Evolutionary conservation across 2,888 invertebrate genomes (phyloP).

Genomic region (Tethea ocularis): DNA sequence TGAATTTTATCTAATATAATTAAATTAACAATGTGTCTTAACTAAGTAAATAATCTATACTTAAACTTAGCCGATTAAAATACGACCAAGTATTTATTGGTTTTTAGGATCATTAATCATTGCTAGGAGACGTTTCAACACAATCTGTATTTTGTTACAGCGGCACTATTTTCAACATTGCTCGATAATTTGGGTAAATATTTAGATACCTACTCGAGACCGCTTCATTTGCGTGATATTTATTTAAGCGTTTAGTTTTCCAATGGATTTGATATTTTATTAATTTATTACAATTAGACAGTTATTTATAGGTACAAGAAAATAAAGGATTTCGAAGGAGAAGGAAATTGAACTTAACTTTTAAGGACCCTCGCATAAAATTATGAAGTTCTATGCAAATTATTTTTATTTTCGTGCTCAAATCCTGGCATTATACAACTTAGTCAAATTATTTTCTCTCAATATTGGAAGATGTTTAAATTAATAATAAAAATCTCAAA

Average conservation of each 20-base stretch:
- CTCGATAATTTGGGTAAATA: neutral
- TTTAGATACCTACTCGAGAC: neutral
- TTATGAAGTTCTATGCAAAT: too few species aligned
- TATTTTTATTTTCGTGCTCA: too few species aligned
- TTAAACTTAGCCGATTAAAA: neutral
- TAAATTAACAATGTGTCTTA: neutral
- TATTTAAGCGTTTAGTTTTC: neutral
- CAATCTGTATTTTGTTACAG: slow-evolving; percentile 2
- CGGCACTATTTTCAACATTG: neutral
- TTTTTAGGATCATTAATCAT: slow-evolving; percentile 32
- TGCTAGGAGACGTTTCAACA: slow-evolving; percentile 11
- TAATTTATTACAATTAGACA: neutral
- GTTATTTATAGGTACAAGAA: too few species aligned
- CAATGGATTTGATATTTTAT: neutral
- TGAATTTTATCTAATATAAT: neutral
- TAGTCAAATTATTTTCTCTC: too few species aligned
- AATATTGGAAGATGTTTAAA: too few species aligned
- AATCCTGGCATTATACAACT: too few species aligned
- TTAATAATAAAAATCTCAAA: too few species aligned
- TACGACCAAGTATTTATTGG: slow-evolving; percentile 18
- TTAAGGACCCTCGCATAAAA: too few species aligned
- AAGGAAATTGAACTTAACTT: too few species aligned
- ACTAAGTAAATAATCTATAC: slow-evolving; percentile 1
- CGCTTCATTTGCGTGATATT: neutral
- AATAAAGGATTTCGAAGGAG: too few species aligned